phyloP scores from a whole-genome alignment of 2,113 vertebrate genomes.

The Actenoides hombroni region DNA sequence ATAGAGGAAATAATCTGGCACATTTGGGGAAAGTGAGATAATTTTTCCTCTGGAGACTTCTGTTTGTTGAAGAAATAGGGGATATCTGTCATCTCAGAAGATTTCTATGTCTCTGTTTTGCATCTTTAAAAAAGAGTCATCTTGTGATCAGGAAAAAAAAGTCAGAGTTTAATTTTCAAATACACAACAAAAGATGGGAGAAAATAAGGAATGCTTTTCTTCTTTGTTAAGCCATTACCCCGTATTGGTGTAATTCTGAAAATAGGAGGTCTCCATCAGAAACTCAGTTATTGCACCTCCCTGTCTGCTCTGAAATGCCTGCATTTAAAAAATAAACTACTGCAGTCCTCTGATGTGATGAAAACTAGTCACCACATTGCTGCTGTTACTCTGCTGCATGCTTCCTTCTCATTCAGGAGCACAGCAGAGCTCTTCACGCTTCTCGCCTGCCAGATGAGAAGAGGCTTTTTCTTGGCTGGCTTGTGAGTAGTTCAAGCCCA shows the following conservation, averaged over 20 bases:
- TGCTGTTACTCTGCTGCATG: not conserved
- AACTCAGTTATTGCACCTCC: not conserved
- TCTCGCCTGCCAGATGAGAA: not conserved
- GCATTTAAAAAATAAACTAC: not conserved
- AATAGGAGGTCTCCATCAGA: not conserved
- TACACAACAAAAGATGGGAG: not conserved
- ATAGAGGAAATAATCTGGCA: not conserved
- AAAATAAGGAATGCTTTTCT: not conserved
- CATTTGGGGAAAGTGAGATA: not conserved
- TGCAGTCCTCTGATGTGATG: not conserved
- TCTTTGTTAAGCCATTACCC: not conserved
- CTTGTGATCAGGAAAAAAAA: not conserved
- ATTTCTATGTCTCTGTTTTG: not conserved
- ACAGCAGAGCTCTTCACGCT: not conserved
- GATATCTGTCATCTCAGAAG: not conserved
- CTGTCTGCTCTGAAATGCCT: not conserved
- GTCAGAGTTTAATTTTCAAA: not conserved
- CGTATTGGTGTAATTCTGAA: not conserved
- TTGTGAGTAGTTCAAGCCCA: not conserved
- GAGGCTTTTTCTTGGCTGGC: not conserved
- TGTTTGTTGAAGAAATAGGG: not conserved
- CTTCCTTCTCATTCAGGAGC: not conserved
- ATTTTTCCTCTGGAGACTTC: not conserved
- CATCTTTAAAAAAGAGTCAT: not conserved
- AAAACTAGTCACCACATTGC: not conserved